These are phyloP conservation scores for Diorhabda carinulata DNA, from an alignment of 1,140 invertebrate genomes.

Conservation along the genomic window DNA sequence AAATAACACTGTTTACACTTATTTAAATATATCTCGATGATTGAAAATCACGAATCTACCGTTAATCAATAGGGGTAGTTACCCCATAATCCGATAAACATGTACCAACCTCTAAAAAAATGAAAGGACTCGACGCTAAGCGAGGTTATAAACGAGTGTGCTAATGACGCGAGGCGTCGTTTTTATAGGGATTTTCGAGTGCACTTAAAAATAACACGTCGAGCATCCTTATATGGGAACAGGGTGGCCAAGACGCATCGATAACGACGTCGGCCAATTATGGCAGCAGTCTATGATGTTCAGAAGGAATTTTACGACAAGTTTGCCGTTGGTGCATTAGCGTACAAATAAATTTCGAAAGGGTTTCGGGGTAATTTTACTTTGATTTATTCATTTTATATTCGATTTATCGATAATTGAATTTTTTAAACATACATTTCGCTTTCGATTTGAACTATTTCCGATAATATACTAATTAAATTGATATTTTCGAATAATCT, in stretches of 20 bases:
- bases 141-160: constrained; percentile 13
- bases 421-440: too few species aligned
- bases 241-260: constrained; percentile 18
- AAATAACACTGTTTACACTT: too few species aligned
- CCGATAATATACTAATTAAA: too few species aligned
- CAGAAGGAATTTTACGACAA: constrained; percentile 11
- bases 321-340: background rate
- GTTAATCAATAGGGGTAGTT: background rate
- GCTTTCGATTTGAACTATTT: too few species aligned
- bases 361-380: too few species aligned
- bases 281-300: constrained; percentile 13
- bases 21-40: too few species aligned
- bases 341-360: background rate
- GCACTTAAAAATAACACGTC: constrained; percentile 16
- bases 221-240: constrained; percentile 24
- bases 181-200: constrained; percentile 15
- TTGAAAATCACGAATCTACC: too few species aligned
- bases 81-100: constrained; percentile 16
- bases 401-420: too few species aligned
- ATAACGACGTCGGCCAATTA: constrained; percentile 13
- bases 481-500: too few species aligned
- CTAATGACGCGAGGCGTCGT: constrained; percentile 11
- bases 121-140: constrained; percentile 13
- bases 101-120: constrained; percentile 18
- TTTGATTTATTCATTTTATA: too few species aligned